Evolutionary conservation across 1,140 invertebrate genomes (phyloP).

Genomic region (Trissolcus basalis): DNA sequence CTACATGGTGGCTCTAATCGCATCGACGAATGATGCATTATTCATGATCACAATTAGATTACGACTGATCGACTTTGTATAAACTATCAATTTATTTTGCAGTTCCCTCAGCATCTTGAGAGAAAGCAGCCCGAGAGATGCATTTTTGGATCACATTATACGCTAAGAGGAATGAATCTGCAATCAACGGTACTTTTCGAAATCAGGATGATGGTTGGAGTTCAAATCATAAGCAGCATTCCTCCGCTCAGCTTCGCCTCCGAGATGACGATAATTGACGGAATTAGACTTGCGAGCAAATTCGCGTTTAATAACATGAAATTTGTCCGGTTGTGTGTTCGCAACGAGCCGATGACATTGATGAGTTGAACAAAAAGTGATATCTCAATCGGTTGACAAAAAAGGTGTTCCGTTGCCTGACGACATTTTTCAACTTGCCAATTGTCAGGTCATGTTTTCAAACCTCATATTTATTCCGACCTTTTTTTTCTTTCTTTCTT

Average conservation of each 20-base stretch:
- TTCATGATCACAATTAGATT: constrained; percentile 69
- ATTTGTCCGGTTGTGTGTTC: neutral
- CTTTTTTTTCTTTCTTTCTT: too few species aligned
- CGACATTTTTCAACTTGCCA: too few species aligned
- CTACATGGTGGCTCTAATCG: constrained; percentile 66
- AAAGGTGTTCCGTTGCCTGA: too few species aligned
- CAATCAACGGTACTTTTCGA: neutral
- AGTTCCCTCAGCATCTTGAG: neutral
- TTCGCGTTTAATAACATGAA: neutral
- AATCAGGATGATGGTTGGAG: neutral
- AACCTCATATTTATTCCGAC: too few species aligned
- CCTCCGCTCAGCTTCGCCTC: neutral
- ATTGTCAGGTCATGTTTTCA: too few species aligned
- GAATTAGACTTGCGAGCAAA: neutral
- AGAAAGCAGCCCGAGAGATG: neutral
- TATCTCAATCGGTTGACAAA: too few species aligned
- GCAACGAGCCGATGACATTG: too few species aligned
- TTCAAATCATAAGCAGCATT: neutral
- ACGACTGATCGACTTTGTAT: constrained; percentile 48
- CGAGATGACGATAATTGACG: neutral
- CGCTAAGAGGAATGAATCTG: neutral
- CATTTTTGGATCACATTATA: constrained; percentile 3
- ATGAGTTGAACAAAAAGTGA: too few species aligned
- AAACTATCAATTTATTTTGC: constrained; percentile 44
- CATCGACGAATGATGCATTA: constrained; percentile 66